Percentiles rank a stretch among this genome's conserved stretches.
These are phyloP conservation scores for Drosophila parthenogenetica DNA, from an alignment of 2,888 invertebrate genomes.

Conservation along the genomic window DNA sequence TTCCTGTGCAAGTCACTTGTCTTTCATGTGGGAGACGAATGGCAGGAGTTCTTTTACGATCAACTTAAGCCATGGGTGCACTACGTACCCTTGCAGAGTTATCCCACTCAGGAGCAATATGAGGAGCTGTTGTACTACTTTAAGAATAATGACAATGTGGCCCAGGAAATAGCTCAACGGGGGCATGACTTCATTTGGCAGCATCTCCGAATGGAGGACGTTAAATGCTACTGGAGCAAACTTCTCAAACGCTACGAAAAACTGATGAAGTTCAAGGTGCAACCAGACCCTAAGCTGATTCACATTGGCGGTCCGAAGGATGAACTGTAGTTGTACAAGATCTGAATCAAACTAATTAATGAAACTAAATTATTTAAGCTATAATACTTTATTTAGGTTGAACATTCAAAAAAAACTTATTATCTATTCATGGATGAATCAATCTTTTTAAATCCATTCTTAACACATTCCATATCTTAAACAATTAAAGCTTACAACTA, in stretches of 20 bases:
- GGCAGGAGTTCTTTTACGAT: constrained; percentile 97
- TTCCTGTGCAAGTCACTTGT: constrained; percentile 96
- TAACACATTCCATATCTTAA: no score
- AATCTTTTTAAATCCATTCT: no score
- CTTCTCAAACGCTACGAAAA: constrained; percentile 91
- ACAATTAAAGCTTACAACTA: no score
- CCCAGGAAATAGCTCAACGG: constrained; percentile 91
- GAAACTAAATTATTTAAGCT: no score
- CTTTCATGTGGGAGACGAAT: constrained; percentile 97
- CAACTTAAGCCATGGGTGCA: constrained; percentile 97
- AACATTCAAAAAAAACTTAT: no score
- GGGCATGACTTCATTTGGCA: constrained; percentile 94
- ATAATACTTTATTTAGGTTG: no score
- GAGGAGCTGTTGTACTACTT: constrained; percentile 91
- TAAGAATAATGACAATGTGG: constrained; percentile 90
- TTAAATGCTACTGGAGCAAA: constrained; percentile 94
- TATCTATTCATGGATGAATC: no score
- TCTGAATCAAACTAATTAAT: no score
- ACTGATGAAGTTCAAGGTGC: constrained; percentile 89
- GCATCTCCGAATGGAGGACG: constrained; percentile 92
- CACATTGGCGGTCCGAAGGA: constrained; percentile 83
- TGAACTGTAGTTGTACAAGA: constrained; percentile 41
- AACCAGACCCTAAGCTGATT: constrained; percentile 87
- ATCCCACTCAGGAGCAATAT: constrained; percentile 89
- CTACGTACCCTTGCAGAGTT: constrained; percentile 93